phyloP scores from a whole-genome alignment of 2,113 vertebrate genomes.

The Uria lomvia region DNA sequence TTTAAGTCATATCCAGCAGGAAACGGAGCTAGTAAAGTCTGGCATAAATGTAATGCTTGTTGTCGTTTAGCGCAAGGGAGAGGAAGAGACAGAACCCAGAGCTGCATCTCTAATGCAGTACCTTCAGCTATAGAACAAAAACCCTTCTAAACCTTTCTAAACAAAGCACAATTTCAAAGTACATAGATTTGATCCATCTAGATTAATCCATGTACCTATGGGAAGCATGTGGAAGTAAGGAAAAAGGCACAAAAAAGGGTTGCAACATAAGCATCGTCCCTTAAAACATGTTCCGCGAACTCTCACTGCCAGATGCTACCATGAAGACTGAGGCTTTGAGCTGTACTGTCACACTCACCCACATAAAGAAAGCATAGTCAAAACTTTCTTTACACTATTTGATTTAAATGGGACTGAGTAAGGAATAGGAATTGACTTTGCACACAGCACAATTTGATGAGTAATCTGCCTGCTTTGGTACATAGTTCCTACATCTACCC shows the following conservation, averaged over 20 bases:
- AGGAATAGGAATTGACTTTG: not conserved
- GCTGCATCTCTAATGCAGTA: not conserved
- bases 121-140: not conserved
- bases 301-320: not conserved
- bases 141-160: not conserved
- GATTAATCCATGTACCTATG: not conserved
- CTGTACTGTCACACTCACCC: not conserved
- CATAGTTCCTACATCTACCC: not conserved
- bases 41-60: slow-evolving; percentile 13
- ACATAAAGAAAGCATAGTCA: not conserved
- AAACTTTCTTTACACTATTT: not conserved
- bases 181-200: not conserved
- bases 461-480: not conserved
- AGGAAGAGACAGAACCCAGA: not conserved
- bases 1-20: slow-evolving; percentile 15
- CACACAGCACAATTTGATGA: not conserved
- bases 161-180: not conserved
- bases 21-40: slow-evolving; percentile 19
- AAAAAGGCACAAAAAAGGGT: not conserved
- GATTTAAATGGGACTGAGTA: not conserved
- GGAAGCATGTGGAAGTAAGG: not conserved
- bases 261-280: not conserved
- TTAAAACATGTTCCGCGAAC: not conserved
- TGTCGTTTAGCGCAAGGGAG: slow-evolving; percentile 16
- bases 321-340: not conserved